Percentiles rank a stretch among this genome's conserved stretches.
Evolutionary conservation across 2,113 vertebrate species (phyloP).

Genomic region (Varanus salvator): DNA sequence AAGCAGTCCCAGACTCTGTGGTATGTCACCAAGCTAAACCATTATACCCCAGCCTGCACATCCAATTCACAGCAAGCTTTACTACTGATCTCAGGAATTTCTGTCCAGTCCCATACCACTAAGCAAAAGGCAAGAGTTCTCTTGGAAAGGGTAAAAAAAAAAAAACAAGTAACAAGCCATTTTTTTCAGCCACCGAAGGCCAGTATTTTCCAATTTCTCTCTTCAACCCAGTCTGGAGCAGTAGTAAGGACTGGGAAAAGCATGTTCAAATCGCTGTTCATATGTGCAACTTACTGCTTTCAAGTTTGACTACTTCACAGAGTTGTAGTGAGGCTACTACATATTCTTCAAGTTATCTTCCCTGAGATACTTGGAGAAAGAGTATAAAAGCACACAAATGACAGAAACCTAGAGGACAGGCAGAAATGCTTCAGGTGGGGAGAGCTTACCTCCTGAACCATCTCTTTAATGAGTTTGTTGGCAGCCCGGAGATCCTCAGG

Average conservation of each 20-base stretch:
- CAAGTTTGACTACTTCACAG: neutral
- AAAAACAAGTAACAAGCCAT: neutral
- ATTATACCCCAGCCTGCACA: neutral
- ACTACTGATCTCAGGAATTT: neutral
- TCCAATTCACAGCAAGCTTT: constrained; percentile 16
- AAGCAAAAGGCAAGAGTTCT: neutral
- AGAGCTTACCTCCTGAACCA: constrained; percentile 93
- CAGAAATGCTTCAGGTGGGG: neutral
- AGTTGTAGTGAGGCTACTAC: neutral
- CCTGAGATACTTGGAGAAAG: neutral
- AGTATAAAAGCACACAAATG: neutral
- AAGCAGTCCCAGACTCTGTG: neutral
- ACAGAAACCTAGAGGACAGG: neutral
- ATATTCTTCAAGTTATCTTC: too few relatives aligned
- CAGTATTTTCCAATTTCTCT: neutral
- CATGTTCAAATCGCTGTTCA: neutral
- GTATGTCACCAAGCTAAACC: neutral
- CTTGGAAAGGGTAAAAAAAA: neutral
- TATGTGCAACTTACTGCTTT: neutral
- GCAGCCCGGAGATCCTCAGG: constrained; percentile 95
- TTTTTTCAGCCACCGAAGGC: neutral
- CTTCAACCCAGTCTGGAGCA: too few relatives aligned
- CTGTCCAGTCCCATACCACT: too few relatives aligned
- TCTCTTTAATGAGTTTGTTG: constrained; percentile 99
- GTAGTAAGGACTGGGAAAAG: neutral